Evolutionary conservation across 2,888 invertebrate species (phyloP).

Genomic region (Acrobasis consociella): DNA sequence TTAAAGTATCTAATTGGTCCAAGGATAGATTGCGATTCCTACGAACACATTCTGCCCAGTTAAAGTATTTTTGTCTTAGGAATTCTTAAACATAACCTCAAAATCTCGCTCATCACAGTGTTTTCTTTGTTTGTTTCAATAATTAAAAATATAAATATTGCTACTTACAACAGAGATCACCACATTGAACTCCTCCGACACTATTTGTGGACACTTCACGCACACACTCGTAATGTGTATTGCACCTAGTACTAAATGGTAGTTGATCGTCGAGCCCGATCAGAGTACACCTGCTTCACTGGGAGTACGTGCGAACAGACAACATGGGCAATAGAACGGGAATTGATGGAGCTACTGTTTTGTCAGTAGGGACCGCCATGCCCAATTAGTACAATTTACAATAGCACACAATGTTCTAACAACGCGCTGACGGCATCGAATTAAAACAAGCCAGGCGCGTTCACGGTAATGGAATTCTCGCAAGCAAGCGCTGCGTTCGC

Average conservation of each 20-base stretch:
- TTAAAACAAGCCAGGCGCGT: constrained; percentile 73
- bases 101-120: constrained; percentile 52
- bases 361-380: constrained; percentile 71
- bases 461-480: constrained; percentile 74
- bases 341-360: constrained; percentile 72
- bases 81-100: constrained; percentile 72
- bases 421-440: constrained; percentile 75
- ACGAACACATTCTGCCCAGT: constrained; percentile 29
- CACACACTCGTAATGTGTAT: constrained; percentile 72
- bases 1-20: constrained; percentile 32
- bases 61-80: constrained; percentile 45
- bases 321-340: constrained; percentile 59
- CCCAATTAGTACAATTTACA: constrained; percentile 80
- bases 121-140: constrained; percentile 38
- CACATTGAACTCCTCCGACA: constrained; percentile 68
- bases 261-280: constrained; percentile 58
- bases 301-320: constrained; percentile 55
- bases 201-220: constrained; percentile 77
- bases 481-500: constrained; percentile 72
- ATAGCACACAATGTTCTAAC: constrained; percentile 70
- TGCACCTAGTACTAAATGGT: constrained; percentile 64
- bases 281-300: constrained; percentile 61
- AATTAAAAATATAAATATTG: constrained; percentile 44
- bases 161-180: constrained; percentile 75
- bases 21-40: constrained; percentile 36